phyloP scores from a whole-genome alignment of 2,888 invertebrate species.

The Pterostichus madidus region DNA sequence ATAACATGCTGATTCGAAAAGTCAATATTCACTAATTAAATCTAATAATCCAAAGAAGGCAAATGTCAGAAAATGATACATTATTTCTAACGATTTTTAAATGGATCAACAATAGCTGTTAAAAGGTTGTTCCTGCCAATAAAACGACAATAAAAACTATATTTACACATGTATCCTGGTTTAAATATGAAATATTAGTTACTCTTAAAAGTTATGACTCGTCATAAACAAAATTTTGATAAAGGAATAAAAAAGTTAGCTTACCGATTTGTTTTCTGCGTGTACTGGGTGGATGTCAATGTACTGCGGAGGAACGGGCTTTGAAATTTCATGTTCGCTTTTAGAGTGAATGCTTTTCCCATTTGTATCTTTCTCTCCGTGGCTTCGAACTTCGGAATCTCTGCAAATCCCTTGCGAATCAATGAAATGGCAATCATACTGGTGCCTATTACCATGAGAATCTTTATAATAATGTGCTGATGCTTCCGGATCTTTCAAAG shows the following conservation, averaged over 20 bases:
- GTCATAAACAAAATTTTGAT: slow-evolving; percentile 23
- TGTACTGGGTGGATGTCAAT: slow-evolving; percentile 75
- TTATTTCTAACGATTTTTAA: slow-evolving; percentile 24
- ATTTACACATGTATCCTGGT: not conserved
- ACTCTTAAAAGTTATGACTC: too few relatives aligned
- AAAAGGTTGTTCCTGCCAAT: slow-evolving; percentile 9
- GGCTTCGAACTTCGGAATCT: slow-evolving; percentile 70
- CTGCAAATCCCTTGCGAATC: slow-evolving; percentile 76
- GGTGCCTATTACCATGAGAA: slow-evolving; percentile 75
- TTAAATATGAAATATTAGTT: not conserved
- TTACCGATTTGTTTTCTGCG: slow-evolving; percentile 76
- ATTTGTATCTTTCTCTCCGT: slow-evolving; percentile 64
- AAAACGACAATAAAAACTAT: not conserved
- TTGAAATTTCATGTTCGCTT: slow-evolving; percentile 65
- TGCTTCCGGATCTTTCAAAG: slow-evolving; percentile 69
- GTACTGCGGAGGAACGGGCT: slow-evolving; percentile 75
- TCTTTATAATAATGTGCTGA: slow-evolving; percentile 74
- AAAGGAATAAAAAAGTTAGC: slow-evolving; percentile 66
- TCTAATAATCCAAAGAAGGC: slow-evolving; percentile 31
- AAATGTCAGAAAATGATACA: slow-evolving; percentile 61
- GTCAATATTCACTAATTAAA: slow-evolving; percentile 64
- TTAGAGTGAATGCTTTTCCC: slow-evolving; percentile 67
- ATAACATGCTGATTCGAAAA: slow-evolving; percentile 55
- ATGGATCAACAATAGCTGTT: slow-evolving; percentile 26
- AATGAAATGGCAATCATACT: slow-evolving; percentile 75